Base-by-base conservation (phyloP, 2,797 vertebrate genomes). In the Cryptoblepharus egeriae region DNA sequence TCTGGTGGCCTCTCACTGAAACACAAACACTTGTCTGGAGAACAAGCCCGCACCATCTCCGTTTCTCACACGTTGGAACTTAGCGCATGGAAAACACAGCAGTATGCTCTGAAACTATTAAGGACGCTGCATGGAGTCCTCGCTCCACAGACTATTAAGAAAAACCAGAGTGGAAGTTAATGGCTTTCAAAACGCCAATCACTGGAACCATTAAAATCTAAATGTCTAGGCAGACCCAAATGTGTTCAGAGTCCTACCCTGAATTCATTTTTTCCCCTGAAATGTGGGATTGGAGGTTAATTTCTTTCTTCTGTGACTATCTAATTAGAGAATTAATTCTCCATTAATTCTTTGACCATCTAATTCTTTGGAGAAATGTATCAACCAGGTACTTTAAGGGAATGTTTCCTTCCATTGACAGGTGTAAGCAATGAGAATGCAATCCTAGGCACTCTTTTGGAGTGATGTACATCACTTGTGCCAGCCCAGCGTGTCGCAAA, bases 1-100 rank as follows among this genome's bases (percentile, higher is more conserved):
- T 85, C 84, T 76, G 32, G 30, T 39, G 74, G 69, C 49, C 18
- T 73, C 58, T 52, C 73, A 24, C 82, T 89, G 55, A 22, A 67
- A 1, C 64, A 74, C 52, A 83, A 85, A 67, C 12, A n/a, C 15
- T 32, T 55, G 30, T 26, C 22, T 75, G 35, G 58, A 69, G 58
- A 78, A 78, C 77, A 68, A 78, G 49, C 64, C 24, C 77, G 58
- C 64, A 69, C 64, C 68, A 37, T n/a, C 32, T 24, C 22, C 13
- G 28, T 67, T 77, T 67, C 30, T 52, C 75, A 68, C 77, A 78
- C 64, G 1, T 67, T 77, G 42, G 15, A 39, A 39, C 65, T n/a
- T 10, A 58, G 52, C 16, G 16, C 64, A 22, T 20, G 30, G 24
- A n/a, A 39, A n/a, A 28, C 64, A 6, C 76, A 58, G 64, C 64